Base-by-base conservation (phyloP, 2,888 invertebrate genomes). In the Eremobia ochroleuca region DNA sequence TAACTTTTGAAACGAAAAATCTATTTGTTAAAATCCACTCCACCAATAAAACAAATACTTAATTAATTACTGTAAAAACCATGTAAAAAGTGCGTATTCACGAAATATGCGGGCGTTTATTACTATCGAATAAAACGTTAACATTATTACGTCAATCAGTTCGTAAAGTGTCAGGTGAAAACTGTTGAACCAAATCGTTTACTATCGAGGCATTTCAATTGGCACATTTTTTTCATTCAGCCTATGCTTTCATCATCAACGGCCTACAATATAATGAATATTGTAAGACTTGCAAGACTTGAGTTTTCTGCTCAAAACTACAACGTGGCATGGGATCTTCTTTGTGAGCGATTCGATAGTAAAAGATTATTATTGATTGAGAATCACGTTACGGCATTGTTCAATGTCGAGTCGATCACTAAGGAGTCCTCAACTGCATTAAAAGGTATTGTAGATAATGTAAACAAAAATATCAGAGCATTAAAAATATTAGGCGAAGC, bases 81-180 rank as follows among this genome's bases (percentile, higher is more conserved):
- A 4, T 2, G 0, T 2, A 67, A 73, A 61, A 37, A 52, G 21
- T n/a, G 37, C 49, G 31, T 31, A 28, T 68, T 65, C 25, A 75
- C 55, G 46, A 75, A 81, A 70, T 62, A 73, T 83, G 58, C 82
- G 82, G 82, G 82, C 58, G 25, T 85, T 76, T 69, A 76, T 72
- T 66, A 46, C 28, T 61, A 15, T 46, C 11, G 0, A 70, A 74
- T 71, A 64, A 61, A 64, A 83, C 73, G 34, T 34, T 81, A 34
- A 66, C 37, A 49, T 37, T 72, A 59, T 77, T 85, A 82, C 81
- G 31, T 73, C 78, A 73, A 66, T 66, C 34, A 8, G 31, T 70
- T 68, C 43, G 52, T 72, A 9, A 69, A 69, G 9, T 58, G 34
- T 66, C 58, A 52, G 28, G 81, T 76, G 82, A 73, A 80, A 81